Conservation (phyloP, 2,888 invertebrate genomes). For the Sphaerophoria rueppellii region DNA sequence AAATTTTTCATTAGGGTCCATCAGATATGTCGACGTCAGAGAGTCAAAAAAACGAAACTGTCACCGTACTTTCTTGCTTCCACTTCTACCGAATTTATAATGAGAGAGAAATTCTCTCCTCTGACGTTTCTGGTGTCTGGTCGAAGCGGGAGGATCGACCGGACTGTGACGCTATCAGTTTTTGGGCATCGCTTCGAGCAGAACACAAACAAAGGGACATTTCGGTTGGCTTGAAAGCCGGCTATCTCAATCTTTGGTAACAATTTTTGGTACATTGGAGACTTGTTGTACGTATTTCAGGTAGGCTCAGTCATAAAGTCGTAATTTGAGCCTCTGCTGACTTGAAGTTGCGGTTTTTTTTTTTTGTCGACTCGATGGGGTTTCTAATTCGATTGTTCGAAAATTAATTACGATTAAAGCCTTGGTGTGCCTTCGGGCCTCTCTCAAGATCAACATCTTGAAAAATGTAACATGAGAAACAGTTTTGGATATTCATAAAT, state of each 20-base stretch:
- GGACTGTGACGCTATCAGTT: constrained; percentile 44
- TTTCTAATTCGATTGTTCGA: constrained; percentile 65
- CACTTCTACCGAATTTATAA: constrained; percentile 54
- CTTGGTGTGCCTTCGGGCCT: constrained; percentile 17
- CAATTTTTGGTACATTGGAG: constrained; percentile 25
- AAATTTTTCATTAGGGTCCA: constrained; percentile 45
- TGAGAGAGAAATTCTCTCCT: constrained; percentile 60
- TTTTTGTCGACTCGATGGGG: constrained; percentile 54
- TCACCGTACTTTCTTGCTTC: constrained; percentile 59
- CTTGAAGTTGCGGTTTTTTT: constrained; percentile 53
- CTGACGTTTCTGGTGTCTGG: constrained; percentile 20
- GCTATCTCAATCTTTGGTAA: constrained; percentile 55
- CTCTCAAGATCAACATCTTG: constrained; percentile 57
- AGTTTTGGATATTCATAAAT: constrained; percentile 49
- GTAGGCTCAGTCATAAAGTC: constrained; percentile 54
- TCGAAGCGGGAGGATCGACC: constrained; percentile 25
- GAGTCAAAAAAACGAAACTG: constrained; percentile 39
- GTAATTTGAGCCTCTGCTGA: constrained; percentile 58
- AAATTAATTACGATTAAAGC: constrained; percentile 55
- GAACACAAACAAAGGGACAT: constrained; percentile 43
- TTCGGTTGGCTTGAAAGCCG: background rate
- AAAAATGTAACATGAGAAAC: constrained; percentile 56
- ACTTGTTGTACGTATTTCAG: constrained; percentile 61
- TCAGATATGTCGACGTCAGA: background rate
- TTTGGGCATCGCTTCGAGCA: constrained; percentile 53